Evolutionary conservation across 2,113 vertebrate species (phyloP), one percentile per base, ranked within the genome.

Genomic region (Gasterosteus nipponicus): DNA sequence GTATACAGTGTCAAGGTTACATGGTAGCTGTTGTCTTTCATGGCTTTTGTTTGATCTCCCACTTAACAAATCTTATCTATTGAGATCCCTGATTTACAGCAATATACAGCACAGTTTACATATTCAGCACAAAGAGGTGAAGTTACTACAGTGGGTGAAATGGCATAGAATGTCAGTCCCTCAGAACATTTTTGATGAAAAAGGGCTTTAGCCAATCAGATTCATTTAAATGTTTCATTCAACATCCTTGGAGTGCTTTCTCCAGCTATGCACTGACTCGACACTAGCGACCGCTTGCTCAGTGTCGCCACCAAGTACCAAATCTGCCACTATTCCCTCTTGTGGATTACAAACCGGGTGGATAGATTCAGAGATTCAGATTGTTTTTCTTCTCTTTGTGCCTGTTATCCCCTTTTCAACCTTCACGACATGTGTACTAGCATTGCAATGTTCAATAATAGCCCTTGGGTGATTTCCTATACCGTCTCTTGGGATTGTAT

Each of bases 31-130:
- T 66, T 49, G 4, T 22, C 19, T 68, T 53, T 54, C 22, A 59
- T 58, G 29, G 33, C 69, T n/a, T 62, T 66, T 47, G 59, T 64
- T 63, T 64, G 14, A n/a, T 63, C 35, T 67, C 46, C 18, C 38
- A 61, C 29, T 65, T 4, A 44, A 76, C 58, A 49, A 10, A 53
- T 77, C 22, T 9, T 10, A 70, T n/a, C 31, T 61, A 19, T 49
- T 59, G 12, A 68, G 22, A 73, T 46, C 44, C 7, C 15, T 57
- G 14, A 54, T 69, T 46, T 44, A 71, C 15, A 68, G 31, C 51
- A 61, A 29, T 11, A 65, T 6, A 54, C 68, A 51, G 42, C 54
- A 51, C 6, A 53, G 3, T 54, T 33, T 59, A 2, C 29, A 41
- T 65, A 22, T 31, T 59, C 26, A 64, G 2, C 59, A 51, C 15